phyloP scores from a whole-genome alignment of 2,113 vertebrate genomes.

The Percopsis transmontana region DNA sequence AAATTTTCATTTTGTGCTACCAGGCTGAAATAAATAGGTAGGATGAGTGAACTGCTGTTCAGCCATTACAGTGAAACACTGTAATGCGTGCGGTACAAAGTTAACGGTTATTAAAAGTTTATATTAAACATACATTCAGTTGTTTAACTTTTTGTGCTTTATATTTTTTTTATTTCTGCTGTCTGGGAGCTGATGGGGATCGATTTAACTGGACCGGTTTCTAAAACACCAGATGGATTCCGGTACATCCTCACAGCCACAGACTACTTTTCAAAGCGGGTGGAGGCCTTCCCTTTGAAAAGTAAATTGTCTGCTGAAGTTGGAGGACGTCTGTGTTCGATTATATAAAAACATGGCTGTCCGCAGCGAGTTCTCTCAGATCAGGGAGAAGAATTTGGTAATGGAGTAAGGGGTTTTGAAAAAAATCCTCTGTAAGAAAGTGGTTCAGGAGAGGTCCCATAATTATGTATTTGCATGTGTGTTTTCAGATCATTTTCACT shows the following conservation, averaged over 20 bases:
- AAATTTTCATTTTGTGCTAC: too few species aligned
- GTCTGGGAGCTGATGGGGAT: conserved; percentile 31
- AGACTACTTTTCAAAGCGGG: conserved; percentile 40
- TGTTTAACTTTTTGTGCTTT: too few species aligned
- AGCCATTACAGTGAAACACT: conserved; percentile 28
- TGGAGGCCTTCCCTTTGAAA: conserved; percentile 27
- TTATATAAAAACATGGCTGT: conserved; percentile 32
- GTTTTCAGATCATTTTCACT: conserved; percentile 1
- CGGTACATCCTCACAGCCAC: conserved; percentile 32
- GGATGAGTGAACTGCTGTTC: conserved; percentile 9
- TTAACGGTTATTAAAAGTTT: conserved; percentile 10
- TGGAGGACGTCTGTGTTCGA: conserved; percentile 2
- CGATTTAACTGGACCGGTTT: conserved; percentile 22
- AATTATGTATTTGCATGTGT: background rate
- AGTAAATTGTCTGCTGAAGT: conserved; percentile 24
- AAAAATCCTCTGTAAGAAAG: background rate
- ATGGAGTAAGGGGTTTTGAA: conserved; percentile 26
- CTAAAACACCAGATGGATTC: conserved; percentile 8
- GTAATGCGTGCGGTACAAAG: conserved; percentile 10
- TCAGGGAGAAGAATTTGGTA: conserved; percentile 34
- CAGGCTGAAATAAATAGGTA: too few species aligned
- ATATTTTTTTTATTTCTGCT: conserved; percentile 13
- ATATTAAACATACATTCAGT: too few species aligned
- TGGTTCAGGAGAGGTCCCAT: background rate
- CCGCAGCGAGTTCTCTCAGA: conserved; percentile 31